Conservation (phyloP, 2,888 invertebrate species). For the Euspilapteryx auroguttella region DNA sequence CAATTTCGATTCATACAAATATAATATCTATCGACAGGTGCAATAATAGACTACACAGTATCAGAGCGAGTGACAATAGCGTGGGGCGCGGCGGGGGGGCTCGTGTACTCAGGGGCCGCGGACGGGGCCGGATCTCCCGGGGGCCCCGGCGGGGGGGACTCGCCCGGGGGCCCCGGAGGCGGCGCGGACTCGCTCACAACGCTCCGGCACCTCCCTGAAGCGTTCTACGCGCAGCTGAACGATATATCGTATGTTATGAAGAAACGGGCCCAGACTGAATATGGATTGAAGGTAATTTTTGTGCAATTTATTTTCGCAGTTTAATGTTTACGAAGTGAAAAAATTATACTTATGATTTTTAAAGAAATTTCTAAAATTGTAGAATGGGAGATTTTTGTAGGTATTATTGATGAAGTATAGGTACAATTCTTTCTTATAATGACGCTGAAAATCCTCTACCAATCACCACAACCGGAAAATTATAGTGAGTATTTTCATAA, state of each 20-base stretch:
- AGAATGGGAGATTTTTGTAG: too few relatives aligned
- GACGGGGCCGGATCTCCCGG: slow-evolving; percentile 48
- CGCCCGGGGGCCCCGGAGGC: slow-evolving; percentile 73
- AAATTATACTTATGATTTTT: too few relatives aligned
- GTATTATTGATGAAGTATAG: too few relatives aligned
- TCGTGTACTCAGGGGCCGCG: slow-evolving; percentile 72
- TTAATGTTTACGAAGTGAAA: too few relatives aligned
- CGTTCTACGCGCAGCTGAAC: slow-evolving; percentile 56
- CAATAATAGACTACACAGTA: slow-evolving; percentile 73
- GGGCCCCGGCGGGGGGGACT: slow-evolving; percentile 84
- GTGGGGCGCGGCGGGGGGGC: slow-evolving; percentile 74
- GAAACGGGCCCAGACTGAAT: slow-evolving; percentile 69
- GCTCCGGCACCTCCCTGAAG: slow-evolving; percentile 53
- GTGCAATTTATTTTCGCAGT: too few relatives aligned
- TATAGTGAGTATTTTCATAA: neutral
- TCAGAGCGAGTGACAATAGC: slow-evolving; percentile 81
- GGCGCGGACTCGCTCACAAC: slow-evolving; percentile 60
- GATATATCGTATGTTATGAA: slow-evolving; percentile 78
- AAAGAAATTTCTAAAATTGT: too few relatives aligned
- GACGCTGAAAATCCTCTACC: too few relatives aligned
- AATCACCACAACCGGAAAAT: neutral
- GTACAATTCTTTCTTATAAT: too few relatives aligned
- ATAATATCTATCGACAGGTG: slow-evolving; percentile 30
- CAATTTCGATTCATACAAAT: too few relatives aligned
- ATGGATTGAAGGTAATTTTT: slow-evolving; percentile 83